Evolutionary conservation across 2,797 vertebrate genomes (phyloP).

Genomic region (Natrix natrix): DNA sequence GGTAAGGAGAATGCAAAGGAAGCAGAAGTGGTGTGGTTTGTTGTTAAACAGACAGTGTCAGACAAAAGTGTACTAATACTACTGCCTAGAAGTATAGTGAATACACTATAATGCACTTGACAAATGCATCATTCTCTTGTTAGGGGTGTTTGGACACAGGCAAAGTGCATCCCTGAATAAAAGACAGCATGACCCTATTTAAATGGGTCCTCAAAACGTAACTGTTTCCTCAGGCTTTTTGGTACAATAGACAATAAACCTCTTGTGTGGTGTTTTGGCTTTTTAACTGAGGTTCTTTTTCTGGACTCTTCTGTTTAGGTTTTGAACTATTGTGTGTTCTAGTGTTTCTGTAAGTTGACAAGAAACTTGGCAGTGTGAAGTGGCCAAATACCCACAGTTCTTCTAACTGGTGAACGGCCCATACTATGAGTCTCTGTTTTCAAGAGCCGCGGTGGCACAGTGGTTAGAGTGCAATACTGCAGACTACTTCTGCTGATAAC

Average conservation of each 20-base stretch:
- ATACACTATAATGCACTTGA: neutral
- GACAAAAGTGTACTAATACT: neutral
- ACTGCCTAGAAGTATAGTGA: neutral
- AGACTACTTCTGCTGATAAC: no score
- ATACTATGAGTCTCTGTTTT: neutral
- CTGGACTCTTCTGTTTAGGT: neutral
- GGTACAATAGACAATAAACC: neutral
- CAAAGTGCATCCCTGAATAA: neutral
- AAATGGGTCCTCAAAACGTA: neutral
- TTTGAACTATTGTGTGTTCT: neutral
- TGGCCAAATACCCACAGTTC: neutral
- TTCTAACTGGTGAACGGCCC: neutral
- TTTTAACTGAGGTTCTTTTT: neutral
- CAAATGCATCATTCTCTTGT: neutral
- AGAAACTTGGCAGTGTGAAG: neutral
- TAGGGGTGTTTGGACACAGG: neutral
- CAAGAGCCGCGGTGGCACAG: no score
- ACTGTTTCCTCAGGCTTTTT: neutral
- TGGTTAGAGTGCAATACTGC: no score
- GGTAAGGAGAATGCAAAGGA: neutral
- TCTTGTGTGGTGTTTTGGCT: neutral
- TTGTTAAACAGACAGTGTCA: neutral
- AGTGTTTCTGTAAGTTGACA: neutral
- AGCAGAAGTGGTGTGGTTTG: neutral
- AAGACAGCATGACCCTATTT: neutral